A percentile compares a stretch with the other conserved stretches of the same genome.
phyloP scores from a whole-genome alignment of 2,113 vertebrate species.

The Phrynosoma platyrhinos region DNA sequence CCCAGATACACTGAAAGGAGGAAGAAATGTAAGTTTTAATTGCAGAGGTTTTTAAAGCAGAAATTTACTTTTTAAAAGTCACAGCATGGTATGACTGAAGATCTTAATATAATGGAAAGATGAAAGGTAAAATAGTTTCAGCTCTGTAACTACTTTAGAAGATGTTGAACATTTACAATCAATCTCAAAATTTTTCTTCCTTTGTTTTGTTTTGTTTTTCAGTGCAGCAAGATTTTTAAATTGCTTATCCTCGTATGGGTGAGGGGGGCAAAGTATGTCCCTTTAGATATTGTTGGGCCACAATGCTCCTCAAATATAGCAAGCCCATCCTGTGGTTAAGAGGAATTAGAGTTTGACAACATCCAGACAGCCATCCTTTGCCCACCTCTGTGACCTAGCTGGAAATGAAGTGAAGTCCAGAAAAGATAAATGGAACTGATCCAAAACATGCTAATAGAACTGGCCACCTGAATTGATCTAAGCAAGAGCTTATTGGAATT shows the following conservation, averaged over 20 bases:
- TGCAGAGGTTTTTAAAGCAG: neutral
- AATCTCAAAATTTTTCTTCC: neutral
- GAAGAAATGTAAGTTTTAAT: constrained; percentile 21
- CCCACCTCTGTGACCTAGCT: too few species aligned
- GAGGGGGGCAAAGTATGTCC: neutral
- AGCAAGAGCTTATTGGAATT: too few species aligned
- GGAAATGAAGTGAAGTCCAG: too few species aligned
- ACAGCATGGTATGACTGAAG: constrained; percentile 4
- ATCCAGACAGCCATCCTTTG: too few species aligned
- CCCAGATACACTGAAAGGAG: neutral
- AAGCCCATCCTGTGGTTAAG: too few species aligned
- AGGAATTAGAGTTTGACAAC: too few species aligned
- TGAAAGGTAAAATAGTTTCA: constrained; percentile 9
- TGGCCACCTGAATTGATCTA: too few species aligned
- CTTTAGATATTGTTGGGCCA: neutral
- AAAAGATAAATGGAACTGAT: too few species aligned
- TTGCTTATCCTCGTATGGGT: neutral
- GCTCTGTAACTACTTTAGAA: neutral
- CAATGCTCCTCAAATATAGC: too few species aligned
- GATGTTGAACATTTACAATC: neutral
- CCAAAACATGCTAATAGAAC: too few species aligned
- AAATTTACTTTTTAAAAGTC: constrained; percentile 4
- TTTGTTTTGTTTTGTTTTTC: constrained; percentile 1
- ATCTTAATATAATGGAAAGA: constrained; percentile 19
- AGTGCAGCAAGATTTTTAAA: neutral